These are phyloP conservation scores for Oligia latruncula DNA, from an alignment of 2,888 invertebrate genomes.

Conservation along the genomic window DNA sequence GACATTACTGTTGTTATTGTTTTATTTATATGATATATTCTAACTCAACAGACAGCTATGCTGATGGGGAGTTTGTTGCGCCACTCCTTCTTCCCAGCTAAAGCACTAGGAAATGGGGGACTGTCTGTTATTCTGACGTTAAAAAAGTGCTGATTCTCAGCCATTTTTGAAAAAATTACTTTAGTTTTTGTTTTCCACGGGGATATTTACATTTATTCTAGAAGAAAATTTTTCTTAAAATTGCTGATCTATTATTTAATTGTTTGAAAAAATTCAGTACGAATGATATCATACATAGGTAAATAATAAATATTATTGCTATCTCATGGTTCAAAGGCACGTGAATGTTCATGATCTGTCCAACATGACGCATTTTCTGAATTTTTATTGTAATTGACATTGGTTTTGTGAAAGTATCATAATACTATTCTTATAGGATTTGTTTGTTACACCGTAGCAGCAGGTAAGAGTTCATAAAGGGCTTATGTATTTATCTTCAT, in stretches of 20 bases:
- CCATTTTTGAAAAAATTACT: not conserved
- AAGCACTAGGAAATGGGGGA: not conserved
- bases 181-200: not conserved
- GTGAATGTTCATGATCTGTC: not conserved
- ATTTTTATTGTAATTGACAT: constrained; percentile 11
- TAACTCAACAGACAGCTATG: too few species aligned
- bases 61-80: not conserved
- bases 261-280: not conserved
- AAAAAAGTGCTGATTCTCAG: not conserved
- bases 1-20: not conserved
- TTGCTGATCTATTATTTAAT: constrained; percentile 11
- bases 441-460: not conserved
- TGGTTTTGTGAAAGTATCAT: not conserved
- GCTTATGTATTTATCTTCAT: not conserved
- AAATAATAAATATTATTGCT: constrained; percentile 21
- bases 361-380: not conserved
- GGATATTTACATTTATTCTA: not conserved
- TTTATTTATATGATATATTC: not conserved
- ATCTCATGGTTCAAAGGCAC: not conserved
- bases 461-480: not conserved
- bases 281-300: constrained; percentile 13
- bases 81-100: not conserved
- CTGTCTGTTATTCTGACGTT: not conserved
- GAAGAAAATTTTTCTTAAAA: not conserved
- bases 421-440: constrained; percentile 17